phyloP scores from a whole-genome alignment of 2,888 invertebrate species.

The Drosophila yooni region DNA sequence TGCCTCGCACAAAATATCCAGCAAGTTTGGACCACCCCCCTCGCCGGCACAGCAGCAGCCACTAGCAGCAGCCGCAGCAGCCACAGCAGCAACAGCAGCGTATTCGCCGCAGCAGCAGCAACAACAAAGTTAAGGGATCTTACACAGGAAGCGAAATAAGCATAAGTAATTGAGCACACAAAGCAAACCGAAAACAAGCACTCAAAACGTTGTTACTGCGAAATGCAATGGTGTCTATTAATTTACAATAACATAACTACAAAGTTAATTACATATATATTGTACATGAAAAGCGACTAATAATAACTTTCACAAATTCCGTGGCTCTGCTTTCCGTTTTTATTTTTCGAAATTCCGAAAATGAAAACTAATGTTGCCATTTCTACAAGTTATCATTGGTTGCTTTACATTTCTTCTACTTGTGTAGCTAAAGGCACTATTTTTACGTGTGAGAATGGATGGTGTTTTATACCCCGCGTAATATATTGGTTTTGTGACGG shows the following conservation, averaged over 20 bases:
- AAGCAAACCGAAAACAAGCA: conserved; percentile 29
- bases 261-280: conserved; percentile 29
- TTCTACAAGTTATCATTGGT: conserved; percentile 20
- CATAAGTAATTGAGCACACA: conserved; percentile 25
- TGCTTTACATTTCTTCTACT: conserved; percentile 42
- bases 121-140: conserved; percentile 38
- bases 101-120: conserved; percentile 45
- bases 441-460: conserved; percentile 39
- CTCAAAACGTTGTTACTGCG: conserved; percentile 68
- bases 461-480: conserved; percentile 8
- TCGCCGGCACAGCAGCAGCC: conserved; percentile 62
- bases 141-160: conserved; percentile 20
- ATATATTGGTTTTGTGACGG: not conserved
- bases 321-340: not conserved
- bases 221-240: conserved; percentile 74
- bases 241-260: conserved; percentile 35
- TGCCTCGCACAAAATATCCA: conserved; percentile 85
- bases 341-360: not conserved
- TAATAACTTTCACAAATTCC: conserved; percentile 8
- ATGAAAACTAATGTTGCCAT: not conserved
- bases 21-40: conserved; percentile 84
- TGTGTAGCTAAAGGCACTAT: conserved; percentile 45
- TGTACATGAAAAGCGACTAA: conserved; percentile 28
- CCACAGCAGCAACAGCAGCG: conserved; percentile 42
- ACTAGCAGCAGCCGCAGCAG: conserved; percentile 26